phyloP scores from a whole-genome alignment of 2,797 vertebrate genomes.

The Notolabrus celidotus region DNA sequence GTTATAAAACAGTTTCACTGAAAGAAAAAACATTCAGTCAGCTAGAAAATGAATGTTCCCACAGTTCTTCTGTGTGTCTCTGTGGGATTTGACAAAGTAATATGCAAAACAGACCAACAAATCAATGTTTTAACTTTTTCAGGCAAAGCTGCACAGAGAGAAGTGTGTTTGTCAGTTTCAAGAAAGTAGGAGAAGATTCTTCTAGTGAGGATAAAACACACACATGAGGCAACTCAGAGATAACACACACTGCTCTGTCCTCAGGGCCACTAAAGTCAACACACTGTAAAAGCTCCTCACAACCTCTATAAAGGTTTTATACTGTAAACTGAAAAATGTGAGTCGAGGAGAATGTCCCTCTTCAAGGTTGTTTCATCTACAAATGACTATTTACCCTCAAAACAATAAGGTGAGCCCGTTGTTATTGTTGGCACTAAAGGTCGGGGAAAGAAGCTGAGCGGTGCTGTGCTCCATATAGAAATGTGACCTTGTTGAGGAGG shows the following conservation, averaged over 20 bases:
- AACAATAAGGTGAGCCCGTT: slow-evolving; percentile 8
- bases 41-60: not conserved
- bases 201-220: not conserved
- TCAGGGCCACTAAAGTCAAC: not conserved
- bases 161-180: not conserved
- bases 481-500: not conserved
- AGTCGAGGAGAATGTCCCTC: not conserved
- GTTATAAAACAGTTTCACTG: no score
- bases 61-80: not conserved
- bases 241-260: not conserved
- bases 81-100: not conserved
- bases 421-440: not conserved
- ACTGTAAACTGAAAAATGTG: not conserved
- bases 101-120: not conserved
- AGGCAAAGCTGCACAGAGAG: not conserved
- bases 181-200: not conserved
- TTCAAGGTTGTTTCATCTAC: not conserved
- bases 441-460: not conserved
- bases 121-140: not conserved
- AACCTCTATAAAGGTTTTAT: not conserved
- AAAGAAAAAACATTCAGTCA: not conserved
- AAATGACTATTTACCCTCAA: not conserved
- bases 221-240: not conserved
- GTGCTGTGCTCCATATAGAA: not conserved
- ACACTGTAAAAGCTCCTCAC: not conserved